These are phyloP conservation scores for Danaus chrysippus DNA, from an alignment of 2,888 invertebrate genomes.

Conservation along the genomic window DNA sequence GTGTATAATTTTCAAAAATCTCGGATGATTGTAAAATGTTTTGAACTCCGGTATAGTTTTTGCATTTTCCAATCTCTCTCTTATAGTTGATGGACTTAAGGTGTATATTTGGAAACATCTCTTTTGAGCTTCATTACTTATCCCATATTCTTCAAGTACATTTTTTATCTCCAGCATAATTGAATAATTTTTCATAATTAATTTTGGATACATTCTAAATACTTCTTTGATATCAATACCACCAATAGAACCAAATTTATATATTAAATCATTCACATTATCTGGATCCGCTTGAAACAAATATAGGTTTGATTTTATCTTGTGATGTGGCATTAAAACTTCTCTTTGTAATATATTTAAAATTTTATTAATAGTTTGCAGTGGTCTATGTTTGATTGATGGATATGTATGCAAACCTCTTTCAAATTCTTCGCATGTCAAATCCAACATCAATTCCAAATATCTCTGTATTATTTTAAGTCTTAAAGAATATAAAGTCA, in stretches of 20 bases:
- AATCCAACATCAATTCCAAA: conserved; percentile 62
- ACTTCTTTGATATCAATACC: conserved; percentile 70
- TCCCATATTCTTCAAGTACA: conserved; percentile 56
- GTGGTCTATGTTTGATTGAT: conserved; percentile 67
- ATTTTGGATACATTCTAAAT: conserved; percentile 62
- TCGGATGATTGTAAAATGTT: conserved; percentile 59
- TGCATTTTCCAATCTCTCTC: conserved; percentile 56
- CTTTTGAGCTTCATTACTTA: conserved; percentile 63
- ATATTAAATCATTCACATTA: conserved; percentile 60
- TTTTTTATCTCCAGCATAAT: conserved; percentile 54
- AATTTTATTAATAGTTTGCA: conserved; percentile 60
- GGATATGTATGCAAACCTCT: conserved; percentile 65
- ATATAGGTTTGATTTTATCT: conserved; percentile 68
- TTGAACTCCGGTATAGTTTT: conserved; percentile 62
- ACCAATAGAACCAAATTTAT: conserved; percentile 54
- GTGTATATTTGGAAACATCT: conserved; percentile 66
- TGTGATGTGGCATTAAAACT: conserved; percentile 55
- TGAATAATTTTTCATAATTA: conserved; percentile 55
- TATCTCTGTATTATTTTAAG: conserved; percentile 69
- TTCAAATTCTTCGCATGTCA: conserved; percentile 58
- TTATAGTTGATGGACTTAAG: conserved; percentile 57
- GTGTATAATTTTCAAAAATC: conserved; percentile 68
- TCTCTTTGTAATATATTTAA: conserved; percentile 56
- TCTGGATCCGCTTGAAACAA: conserved; percentile 65
- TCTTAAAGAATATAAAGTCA: conserved; percentile 52